These are phyloP conservation scores for Cairina moschata DNA, from an alignment of 2,113 vertebrate genomes.

Conservation along the genomic window DNA sequence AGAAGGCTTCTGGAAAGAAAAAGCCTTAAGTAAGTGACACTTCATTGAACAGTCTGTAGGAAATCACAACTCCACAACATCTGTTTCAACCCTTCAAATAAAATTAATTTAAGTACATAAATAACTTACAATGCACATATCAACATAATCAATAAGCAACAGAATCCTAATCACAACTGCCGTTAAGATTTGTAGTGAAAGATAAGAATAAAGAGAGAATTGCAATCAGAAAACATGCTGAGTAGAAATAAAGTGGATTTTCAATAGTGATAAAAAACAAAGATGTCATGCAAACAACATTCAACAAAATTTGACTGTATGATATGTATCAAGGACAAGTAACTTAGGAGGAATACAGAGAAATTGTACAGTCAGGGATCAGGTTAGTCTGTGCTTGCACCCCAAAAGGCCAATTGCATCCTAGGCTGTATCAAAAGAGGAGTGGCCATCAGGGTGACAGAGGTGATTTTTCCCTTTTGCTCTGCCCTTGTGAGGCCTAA, in stretches of 20 bases:
- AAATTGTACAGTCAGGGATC: too few relatives aligned
- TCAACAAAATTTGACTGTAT: neutral
- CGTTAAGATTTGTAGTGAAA: constrained; percentile 15
- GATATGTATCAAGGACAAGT: neutral
- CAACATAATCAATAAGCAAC: constrained; percentile 30
- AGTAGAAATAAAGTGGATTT: constrained; percentile 39
- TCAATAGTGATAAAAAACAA: neutral
- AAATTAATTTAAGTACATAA: constrained; percentile 46
- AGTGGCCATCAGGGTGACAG: too few relatives aligned
- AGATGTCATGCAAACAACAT: neutral
- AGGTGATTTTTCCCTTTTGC: too few relatives aligned
- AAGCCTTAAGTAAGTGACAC: neutral
- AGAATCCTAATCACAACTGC: constrained; percentile 22
- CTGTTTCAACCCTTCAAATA: constrained; percentile 18
- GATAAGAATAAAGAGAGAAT: constrained; percentile 51
- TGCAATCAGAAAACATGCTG: constrained; percentile 44
- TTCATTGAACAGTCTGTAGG: neutral
- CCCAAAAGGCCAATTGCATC: too few relatives aligned
- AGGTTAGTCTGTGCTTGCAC: too few relatives aligned
- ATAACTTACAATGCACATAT: constrained; percentile 22
- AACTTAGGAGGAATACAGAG: too few relatives aligned
- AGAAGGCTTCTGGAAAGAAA: constrained; percentile 4
- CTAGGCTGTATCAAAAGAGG: too few relatives aligned
- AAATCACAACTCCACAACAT: constrained; percentile 25
- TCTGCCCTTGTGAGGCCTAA: too few relatives aligned